These are phyloP conservation scores for Mycogona germanica DNA, from an alignment of 2,888 invertebrate species.

Conservation along the genomic window DNA sequence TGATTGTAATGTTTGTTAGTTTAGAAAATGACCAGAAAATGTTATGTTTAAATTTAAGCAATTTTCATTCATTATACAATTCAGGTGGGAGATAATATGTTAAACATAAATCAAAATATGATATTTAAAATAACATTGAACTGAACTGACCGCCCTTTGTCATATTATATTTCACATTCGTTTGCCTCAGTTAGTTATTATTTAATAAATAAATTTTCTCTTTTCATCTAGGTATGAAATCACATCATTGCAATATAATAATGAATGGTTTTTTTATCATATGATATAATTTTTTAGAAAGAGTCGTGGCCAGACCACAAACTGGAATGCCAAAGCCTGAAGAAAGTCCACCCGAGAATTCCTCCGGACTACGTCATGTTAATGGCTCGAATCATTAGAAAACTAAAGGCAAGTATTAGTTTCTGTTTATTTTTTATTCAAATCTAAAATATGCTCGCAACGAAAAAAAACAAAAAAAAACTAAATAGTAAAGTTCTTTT, in stretches of 20 bases:
- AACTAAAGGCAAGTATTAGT: constrained; percentile 1
- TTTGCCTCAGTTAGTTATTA: no score
- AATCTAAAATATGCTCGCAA: not conserved
- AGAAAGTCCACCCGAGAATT: constrained; percentile 53
- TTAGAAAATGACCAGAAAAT: no score
- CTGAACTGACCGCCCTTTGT: no score
- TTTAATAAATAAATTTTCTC: not conserved
- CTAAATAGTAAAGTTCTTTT: no score
- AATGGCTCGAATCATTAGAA: constrained; percentile 39
- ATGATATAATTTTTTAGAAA: constrained; percentile 38
- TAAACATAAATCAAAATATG: no score
- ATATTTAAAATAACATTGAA: no score
- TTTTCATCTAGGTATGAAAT: not conserved
- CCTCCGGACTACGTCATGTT: constrained; percentile 73
- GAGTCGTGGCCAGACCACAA: constrained; percentile 72
- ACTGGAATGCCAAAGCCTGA: constrained; percentile 64
- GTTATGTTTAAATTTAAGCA: no score
- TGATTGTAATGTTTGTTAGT: no score
- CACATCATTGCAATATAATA: constrained; percentile 13
- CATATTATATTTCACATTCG: no score
- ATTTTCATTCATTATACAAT: no score
- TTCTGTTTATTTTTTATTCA: no score
- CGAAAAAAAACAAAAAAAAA: not conserved
- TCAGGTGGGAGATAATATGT: no score
- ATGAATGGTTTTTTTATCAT: constrained; percentile 15